These are phyloP conservation scores for Lagorchestes hirsutus DNA, from an alignment of 2,797 vertebrate genomes.

Conservation along the genomic window DNA sequence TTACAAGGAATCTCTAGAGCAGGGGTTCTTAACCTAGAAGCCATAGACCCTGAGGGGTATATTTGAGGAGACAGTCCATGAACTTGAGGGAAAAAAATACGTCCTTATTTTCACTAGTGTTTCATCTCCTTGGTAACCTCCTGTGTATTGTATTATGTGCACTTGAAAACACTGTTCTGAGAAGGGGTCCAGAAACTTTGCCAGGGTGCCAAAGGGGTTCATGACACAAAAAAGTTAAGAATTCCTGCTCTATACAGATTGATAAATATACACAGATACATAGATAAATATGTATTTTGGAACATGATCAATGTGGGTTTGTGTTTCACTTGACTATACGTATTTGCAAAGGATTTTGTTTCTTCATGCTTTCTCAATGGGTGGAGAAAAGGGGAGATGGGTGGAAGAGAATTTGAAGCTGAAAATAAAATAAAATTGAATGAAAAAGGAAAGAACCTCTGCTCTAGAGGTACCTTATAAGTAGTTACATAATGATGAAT, in stretches of 20 bases:
- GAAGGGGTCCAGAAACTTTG: neutral
- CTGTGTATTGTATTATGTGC: neutral
- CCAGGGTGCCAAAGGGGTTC: neutral
- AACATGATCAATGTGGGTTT: neutral
- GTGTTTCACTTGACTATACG: neutral
- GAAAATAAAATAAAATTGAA: neutral
- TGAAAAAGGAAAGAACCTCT: neutral
- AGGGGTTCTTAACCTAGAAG: neutral
- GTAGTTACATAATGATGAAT: neutral
- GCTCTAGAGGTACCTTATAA: conserved; percentile 8
- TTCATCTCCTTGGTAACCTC: neutral
- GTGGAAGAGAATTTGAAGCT: neutral
- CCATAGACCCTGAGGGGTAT: neutral
- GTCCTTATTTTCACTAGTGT: neutral
- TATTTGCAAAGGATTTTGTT: neutral
- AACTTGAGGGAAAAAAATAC: neutral
- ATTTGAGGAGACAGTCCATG: neutral
- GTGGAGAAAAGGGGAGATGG: neutral
- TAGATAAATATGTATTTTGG: neutral
- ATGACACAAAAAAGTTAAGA: neutral
- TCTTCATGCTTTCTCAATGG: neutral
- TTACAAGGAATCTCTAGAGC: neutral
- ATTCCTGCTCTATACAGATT: neutral
- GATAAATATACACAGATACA: neutral
- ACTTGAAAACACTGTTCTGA: neutral